Percentiles rank a stretch among this genome's conserved stretches.
phyloP scores from a whole-genome alignment of 92 coral and sea anemone species.

The Phenganax stokvisi region DNA sequence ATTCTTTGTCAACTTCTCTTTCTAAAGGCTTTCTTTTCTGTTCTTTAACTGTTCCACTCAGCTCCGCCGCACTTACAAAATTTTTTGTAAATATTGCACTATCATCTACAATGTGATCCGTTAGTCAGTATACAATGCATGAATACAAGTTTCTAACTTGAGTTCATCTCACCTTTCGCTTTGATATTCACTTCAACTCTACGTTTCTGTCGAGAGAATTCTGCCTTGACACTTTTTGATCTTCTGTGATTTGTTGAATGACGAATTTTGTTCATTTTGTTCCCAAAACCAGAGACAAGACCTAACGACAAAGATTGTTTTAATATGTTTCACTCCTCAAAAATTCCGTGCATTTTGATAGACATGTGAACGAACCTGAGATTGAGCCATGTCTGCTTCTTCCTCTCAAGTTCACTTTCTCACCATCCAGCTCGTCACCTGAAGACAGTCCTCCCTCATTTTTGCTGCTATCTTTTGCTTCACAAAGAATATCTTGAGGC shows the following conservation, averaged over 20 bases:
- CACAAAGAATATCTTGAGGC: constrained; percentile 68
- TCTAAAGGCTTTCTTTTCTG: constrained; percentile 34
- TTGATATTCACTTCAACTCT: constrained; percentile 7
- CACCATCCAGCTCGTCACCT: constrained; percentile 88
- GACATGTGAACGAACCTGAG: constrained; percentile 54
- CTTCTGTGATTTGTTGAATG: constrained; percentile 64
- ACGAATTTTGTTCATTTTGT: constrained; percentile 31
- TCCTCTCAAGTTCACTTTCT: constrained; percentile 56
- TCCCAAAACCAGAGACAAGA: constrained; percentile 63
- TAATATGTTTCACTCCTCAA: not conserved
- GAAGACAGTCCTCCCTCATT: constrained; percentile 80
- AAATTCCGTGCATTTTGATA: not conserved
- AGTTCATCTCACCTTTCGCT: constrained; percentile 35
- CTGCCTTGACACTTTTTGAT: constrained; percentile 91
- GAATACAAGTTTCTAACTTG: not conserved
- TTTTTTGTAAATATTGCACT: constrained; percentile 25
- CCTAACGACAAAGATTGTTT: constrained; percentile 42
- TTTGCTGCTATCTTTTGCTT: constrained; percentile 67
- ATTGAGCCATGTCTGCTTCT: constrained; percentile 83
- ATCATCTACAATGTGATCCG: constrained; percentile 13
- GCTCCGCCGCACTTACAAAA: constrained; percentile 1
- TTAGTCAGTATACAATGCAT: not conserved
- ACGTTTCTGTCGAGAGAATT: constrained; percentile 61
- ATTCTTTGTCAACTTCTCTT: constrained; percentile 32
- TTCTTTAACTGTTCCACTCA: constrained; percentile 12